phyloP scores from a whole-genome alignment of 2,113 vertebrate species.

The Uria aalge region DNA sequence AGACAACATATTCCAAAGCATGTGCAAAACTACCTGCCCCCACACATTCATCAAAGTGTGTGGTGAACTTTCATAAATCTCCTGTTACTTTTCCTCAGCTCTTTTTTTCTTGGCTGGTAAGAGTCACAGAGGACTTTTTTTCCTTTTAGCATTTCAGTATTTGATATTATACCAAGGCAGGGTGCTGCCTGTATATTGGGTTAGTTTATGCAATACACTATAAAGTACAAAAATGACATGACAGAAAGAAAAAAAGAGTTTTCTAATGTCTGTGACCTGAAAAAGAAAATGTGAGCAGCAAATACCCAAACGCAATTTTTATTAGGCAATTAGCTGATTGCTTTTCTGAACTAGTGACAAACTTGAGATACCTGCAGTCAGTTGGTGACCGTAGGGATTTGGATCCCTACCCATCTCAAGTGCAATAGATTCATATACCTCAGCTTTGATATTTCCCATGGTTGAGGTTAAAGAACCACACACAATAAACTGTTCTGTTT shows the following conservation, averaged over 20 bases:
- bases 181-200: background rate
- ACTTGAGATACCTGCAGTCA: background rate
- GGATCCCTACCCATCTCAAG: background rate
- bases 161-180: constrained; percentile 33
- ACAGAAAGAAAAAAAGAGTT: background rate
- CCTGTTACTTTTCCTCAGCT: background rate
- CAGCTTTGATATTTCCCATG: constrained; percentile 31
- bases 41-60: background rate
- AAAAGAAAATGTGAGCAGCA: background rate
- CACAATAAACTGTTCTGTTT: background rate
- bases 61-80: background rate
- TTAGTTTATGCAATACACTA: constrained; percentile 32
- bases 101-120: background rate
- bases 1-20: background rate
- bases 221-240: background rate
- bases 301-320: background rate
- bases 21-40: constrained; percentile 23
- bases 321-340: constrained; percentile 45
- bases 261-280: constrained; percentile 18
- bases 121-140: background rate
- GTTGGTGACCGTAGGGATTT: background rate
- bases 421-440: background rate
- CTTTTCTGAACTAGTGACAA: constrained; percentile 22
- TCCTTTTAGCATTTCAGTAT: background rate
- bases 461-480: background rate